Base-by-base conservation (phyloP, 2,888 invertebrate species). In the Temnothorax unifasciatus region DNA sequence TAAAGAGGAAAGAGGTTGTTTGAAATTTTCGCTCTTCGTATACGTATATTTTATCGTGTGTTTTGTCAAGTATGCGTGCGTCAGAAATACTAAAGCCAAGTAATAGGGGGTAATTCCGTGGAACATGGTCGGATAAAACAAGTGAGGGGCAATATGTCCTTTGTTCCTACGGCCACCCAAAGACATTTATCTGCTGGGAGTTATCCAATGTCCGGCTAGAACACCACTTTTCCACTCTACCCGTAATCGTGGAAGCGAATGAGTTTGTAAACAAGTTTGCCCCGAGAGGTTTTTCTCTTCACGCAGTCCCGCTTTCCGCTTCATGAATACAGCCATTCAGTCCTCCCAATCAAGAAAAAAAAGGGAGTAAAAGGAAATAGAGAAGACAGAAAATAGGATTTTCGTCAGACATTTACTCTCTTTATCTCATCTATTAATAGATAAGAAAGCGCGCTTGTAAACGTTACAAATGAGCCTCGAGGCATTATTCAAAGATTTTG, bases 231-330 rank as follows among this genome's bases (percentile, higher is more conserved):
- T 81, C 73, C 71, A 81, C 73, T 81, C 47, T 59, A 38, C 25
- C 38, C 73, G 73, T 81, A 81, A 81, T 71, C 79, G 79, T 25
- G 29, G 59, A 13, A 71, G 59, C 25, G 59, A 73, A 81, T 81
- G 71, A 81, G 79, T 57, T 79, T 81, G 79, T 81, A 81, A 81
- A 81, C 59, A 81, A 81, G 79, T 71, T 81, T 61, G 25, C 66
- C 59, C 47, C 69, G 73, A 47, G 79, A 71, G 73, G 13, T 71
- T 81, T 81, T 71, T 50, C 59, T 59, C 25, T 38, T 59, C 29
- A 13, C 59, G 6, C 54, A 21, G 18, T 25, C 15, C 15, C 44
- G 21, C 18, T 18, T 69, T 63, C n/a, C 29, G 13, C 25, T 50
- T 63, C 21, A n/a, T 18, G 21, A 59, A 59, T 71, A 71, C 68